phyloP scores from a whole-genome alignment of 2,888 invertebrate genomes.

The Keiferia lycopersicella region DNA sequence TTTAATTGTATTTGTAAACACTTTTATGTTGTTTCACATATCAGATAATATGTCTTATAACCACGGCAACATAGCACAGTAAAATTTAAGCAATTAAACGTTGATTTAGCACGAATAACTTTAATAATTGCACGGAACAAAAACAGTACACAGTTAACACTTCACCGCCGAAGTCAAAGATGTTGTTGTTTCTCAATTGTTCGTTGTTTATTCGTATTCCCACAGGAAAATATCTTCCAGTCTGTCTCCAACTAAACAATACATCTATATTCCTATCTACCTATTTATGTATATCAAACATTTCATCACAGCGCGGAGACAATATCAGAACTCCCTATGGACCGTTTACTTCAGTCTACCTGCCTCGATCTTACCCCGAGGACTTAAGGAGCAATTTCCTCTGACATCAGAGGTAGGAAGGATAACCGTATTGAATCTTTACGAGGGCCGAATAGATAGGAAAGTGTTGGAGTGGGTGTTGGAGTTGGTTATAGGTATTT shows the following conservation, averaged over 20 bases:
- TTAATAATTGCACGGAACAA: no score
- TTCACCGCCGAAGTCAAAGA: no score
- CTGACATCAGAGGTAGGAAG: neutral
- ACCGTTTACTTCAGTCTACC: slow-evolving; percentile 10
- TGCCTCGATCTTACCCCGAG: slow-evolving; percentile 5
- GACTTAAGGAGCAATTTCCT: slow-evolving; percentile 8
- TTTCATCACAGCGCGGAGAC: slow-evolving; percentile 10
- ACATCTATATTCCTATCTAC: no score
- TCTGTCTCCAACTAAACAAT: neutral
- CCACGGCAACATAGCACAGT: no score
- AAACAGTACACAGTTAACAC: no score
- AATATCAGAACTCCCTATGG: slow-evolving; percentile 2
- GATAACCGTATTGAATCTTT: slow-evolving; percentile 23
- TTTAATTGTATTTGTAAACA: no score
- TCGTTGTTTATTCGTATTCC: no score
- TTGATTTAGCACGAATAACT: no score
- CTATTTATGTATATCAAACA: neutral
- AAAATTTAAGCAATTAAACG: no score
- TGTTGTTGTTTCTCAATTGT: no score
- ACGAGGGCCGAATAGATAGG: slow-evolving; percentile 21
- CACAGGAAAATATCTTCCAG: neutral
- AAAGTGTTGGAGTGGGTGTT: slow-evolving; percentile 11
- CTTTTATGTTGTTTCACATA: no score
- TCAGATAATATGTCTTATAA: no score
- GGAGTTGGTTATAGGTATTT: neutral